Evolutionary conservation across 2,797 vertebrate genomes (phyloP), one percentile per base, ranked within the genome.

Genomic region (Lerista edwardsae): DNA sequence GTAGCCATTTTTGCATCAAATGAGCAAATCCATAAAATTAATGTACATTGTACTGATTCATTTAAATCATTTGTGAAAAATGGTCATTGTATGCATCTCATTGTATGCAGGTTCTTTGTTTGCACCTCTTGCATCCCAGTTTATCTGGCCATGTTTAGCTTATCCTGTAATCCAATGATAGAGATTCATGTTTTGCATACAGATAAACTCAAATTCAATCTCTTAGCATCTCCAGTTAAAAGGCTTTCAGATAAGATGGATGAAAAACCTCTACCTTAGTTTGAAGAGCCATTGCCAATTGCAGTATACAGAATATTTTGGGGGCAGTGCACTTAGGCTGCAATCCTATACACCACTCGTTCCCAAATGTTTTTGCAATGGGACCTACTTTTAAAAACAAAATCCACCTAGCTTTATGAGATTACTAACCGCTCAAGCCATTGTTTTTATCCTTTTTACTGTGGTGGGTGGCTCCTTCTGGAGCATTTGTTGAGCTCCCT

Each of bases 1-100:
- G 87, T 90, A 64, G 83, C 87, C 79, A 85, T 86, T 55, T 55
- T 84, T 77, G n/a, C 82, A 91, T 86, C 29, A 29, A 90, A 84
- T 44, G 87, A 90, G 90, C 89, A 85, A 47, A 41, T 62, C 23
- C 12, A 36, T 80, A 78, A 90, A 89, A 90, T 85, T 19, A 83
- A 88, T 86, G 57, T 84, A 61, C 68, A 6, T 36, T 87, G 29
- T 14, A 15, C 36, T 80, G 61, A 64, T 80, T 88, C 88, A 83
- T 89, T 90, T 92, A 86, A 88, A 77, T 14, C 1, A 0, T 12
- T 71, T 75, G 14, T 65, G 41, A 75, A 65, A 83, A 47, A 55
- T 55, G 10, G 47, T 47, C 7, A 15, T 55, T 55, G 10, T 17
- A 34, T 75, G 39, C 51, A 75, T 75, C 27, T 5, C n/a, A n/a